Conservation (phyloP, 2,113 vertebrate genomes). For the Cinclus mexicanus region DNA sequence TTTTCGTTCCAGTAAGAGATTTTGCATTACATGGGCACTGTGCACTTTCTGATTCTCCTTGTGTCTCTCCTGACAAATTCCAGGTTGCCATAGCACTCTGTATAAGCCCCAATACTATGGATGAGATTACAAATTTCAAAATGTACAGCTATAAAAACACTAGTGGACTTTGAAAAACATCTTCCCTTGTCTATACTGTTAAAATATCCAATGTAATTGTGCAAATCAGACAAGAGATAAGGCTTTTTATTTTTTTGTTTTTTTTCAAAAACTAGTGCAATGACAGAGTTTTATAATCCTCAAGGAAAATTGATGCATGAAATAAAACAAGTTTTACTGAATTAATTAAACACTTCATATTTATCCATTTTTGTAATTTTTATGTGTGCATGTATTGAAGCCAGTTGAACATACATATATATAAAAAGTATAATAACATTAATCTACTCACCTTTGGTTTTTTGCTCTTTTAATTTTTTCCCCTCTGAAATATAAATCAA, state of each 20-base stretch:
- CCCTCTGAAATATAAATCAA: not conserved
- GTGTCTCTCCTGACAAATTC: not conserved
- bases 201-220: not conserved
- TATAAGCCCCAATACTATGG: fast-evolving
- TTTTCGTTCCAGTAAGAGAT: not conserved
- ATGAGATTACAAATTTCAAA: not conserved
- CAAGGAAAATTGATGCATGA: not conserved
- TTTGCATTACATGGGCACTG: not conserved
- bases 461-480: not conserved
- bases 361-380: not conserved
- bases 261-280: not conserved
- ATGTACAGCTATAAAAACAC: not conserved
- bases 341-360: not conserved
- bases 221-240: not conserved
- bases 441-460: not conserved
- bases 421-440: not conserved
- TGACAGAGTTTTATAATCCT: not conserved
- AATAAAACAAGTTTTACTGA: not conserved
- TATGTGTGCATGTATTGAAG: not conserved
- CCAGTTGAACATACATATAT: not conserved
- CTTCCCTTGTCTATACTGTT: not conserved
- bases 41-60: not conserved
- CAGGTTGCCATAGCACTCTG: not conserved
- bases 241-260: not conserved
- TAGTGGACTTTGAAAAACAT: not conserved